Evolutionary conservation across 2,797 vertebrate genomes (phyloP), one percentile per base, ranked within the genome.

Genomic region (Arnoldichthys spilopterus): DNA sequence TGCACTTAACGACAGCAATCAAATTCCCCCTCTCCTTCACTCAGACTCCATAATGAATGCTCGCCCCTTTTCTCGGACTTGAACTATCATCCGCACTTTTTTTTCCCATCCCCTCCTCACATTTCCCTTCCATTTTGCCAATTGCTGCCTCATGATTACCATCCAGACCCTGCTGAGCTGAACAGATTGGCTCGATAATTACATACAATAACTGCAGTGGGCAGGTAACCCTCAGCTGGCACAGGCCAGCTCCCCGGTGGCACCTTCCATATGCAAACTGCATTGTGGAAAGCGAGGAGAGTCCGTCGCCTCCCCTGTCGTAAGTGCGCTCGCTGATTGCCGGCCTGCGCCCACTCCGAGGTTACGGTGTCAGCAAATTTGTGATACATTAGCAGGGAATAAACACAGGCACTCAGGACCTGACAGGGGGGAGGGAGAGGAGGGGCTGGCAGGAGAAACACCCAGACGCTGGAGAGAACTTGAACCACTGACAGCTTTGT

Each of bases 101-200:
- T 28, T 62, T 64, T 73, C 73, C 40, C 68, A 62, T 79, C 80
- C 83, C 75, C 73, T 47, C 63, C 80, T 81, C 81, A 84, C 87
- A 86, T 87, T 86, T 88, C 86, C 85, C 85, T 90, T 87, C 90
- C 87, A 89, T 91, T 91, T 94, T 94, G 94, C 94, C 89, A 95
- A 97, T 95, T 94, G 95, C 94, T 93, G 94, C 95, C 95, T 95
- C 94, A 92, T 96, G 95, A 97, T 96, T 95, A 95, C 94, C 92
- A 95, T 93, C 92, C 93, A 91, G 94, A 93, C 89, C 96, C 96
- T 88, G 95, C 97, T 96, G 96, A 95, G 96, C 93, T 93, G 96
- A 98, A 97, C 97, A 98, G 96, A 98, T 97, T 98, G 96, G 95
- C 85, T 94, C 92, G 94, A 97, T 98, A 97, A 98, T 98, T 98